Conservation (phyloP, 2,888 invertebrate species). For the Gerosis bhagava region DNA sequence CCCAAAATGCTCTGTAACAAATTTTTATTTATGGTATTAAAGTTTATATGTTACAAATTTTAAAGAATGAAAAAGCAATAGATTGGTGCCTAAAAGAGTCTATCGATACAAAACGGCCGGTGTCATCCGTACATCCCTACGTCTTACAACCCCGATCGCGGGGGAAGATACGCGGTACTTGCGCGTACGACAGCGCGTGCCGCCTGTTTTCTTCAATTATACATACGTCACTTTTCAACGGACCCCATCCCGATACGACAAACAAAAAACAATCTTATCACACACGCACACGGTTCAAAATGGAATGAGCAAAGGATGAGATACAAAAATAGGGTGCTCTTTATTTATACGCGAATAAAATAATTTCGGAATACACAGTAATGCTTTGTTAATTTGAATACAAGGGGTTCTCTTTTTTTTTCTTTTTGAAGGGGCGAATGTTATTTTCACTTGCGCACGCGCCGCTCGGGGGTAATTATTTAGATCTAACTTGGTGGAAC, state of each 20-base stretch:
- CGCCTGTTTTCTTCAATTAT: conserved; percentile 75
- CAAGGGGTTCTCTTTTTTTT: conserved; percentile 55
- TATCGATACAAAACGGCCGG: conserved; percentile 8
- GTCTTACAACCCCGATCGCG: conserved; percentile 51
- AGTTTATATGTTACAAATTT: too few relatives aligned
- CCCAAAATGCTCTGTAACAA: too few relatives aligned
- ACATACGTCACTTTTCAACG: conserved; percentile 58
- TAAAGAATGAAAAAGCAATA: too few relatives aligned
- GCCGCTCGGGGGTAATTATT: conserved; percentile 77
- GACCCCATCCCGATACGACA: conserved; percentile 31
- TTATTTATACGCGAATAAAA: conserved; percentile 55
- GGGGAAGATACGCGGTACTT: conserved; percentile 72
- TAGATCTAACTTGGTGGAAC: conserved; percentile 60
- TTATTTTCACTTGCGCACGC: conserved; percentile 65
- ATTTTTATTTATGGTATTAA: too few relatives aligned
- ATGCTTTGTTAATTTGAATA: conserved; percentile 81
- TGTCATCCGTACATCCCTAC: too few relatives aligned
- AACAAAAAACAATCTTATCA: conserved; percentile 35
- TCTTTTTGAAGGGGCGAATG: conserved; percentile 51
- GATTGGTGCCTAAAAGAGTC: too few relatives aligned
- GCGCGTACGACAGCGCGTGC: conserved; percentile 73
- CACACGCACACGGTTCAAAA: conserved; percentile 13
- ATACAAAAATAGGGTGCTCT: conserved; percentile 44
- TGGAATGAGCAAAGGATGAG: too few relatives aligned
- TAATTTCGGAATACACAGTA: conserved; percentile 72